Evolutionary conservation across 2,797 vertebrate species (phyloP).

Genomic region (Labroides dimidiatus): DNA sequence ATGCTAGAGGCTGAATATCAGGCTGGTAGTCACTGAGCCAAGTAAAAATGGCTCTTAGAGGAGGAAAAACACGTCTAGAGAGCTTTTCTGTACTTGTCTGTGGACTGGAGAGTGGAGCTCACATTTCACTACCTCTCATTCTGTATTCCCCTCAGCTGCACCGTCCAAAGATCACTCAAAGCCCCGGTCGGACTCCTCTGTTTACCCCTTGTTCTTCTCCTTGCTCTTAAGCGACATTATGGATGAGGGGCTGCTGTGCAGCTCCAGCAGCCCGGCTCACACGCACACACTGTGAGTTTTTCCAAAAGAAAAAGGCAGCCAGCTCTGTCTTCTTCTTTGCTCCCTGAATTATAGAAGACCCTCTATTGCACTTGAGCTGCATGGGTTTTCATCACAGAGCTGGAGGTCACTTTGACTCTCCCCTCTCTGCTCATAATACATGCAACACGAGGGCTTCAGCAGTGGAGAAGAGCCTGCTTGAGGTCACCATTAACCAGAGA

Average conservation of each 20-base stretch:
- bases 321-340: constrained; percentile 66
- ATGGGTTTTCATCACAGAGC: constrained; percentile 77
- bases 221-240: constrained; percentile 51
- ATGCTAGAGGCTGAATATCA: constrained; percentile 20
- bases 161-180: constrained; percentile 30
- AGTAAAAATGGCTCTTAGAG: constrained; percentile 23
- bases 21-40: constrained; percentile 29
- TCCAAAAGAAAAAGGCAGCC: constrained; percentile 43
- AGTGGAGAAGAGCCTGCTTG: constrained; percentile 63
- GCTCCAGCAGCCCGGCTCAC: constrained; percentile 36
- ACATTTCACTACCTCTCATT: constrained; percentile 39
- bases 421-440: constrained; percentile 73
- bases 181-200: constrained; percentile 29
- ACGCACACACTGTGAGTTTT: constrained; percentile 28
- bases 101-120: constrained; percentile 21
- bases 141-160: constrained; percentile 40
- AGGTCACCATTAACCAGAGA: constrained; percentile 74
- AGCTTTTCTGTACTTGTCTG: constrained; percentile 26
- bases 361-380: constrained; percentile 76
- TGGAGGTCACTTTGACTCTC: constrained; percentile 81
- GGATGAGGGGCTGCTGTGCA: constrained; percentile 23
- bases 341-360: constrained; percentile 81
- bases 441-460: constrained; percentile 66
- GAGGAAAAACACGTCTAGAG: constrained; percentile 23
- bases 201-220: constrained; percentile 48